Evolutionary conservation across 2,888 invertebrate species (phyloP).

Genomic region (Tenodera sinensis): DNA sequence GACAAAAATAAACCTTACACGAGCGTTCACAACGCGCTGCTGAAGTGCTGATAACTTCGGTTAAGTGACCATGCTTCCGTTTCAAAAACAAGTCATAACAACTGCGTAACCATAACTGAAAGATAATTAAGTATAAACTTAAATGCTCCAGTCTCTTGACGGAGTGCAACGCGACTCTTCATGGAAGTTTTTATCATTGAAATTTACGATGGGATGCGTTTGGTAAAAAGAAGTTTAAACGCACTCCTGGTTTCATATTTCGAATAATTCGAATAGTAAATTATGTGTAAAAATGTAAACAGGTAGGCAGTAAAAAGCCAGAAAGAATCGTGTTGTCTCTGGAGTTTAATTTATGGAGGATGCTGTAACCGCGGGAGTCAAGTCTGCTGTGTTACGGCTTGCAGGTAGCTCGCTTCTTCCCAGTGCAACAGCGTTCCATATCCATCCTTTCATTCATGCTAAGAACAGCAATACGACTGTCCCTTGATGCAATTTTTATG

Average conservation of each 20-base stretch:
- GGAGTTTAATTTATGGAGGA: neutral
- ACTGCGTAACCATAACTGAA: too few species aligned
- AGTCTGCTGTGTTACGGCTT: neutral
- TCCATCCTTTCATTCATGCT: neutral
- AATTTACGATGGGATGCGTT: neutral
- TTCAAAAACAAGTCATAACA: too few species aligned
- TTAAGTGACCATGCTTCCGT: too few species aligned
- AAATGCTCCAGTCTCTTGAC: too few species aligned
- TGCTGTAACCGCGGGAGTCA: neutral
- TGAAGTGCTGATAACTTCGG: too few species aligned
- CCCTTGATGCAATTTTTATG: too few species aligned
- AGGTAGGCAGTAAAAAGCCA: neutral
- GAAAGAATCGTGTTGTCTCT: neutral
- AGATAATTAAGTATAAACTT: too few species aligned
- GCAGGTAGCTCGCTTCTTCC: neutral
- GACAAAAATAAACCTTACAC: too few species aligned
- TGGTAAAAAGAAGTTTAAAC: neutral
- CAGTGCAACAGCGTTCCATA: neutral
- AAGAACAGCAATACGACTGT: too few species aligned
- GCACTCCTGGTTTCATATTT: neutral
- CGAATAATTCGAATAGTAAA: neutral
- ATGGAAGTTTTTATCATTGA: neutral
- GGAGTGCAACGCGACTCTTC: too few species aligned
- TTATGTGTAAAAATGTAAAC: neutral
- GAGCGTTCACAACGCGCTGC: too few species aligned